Evolutionary conservation across 2,888 invertebrate species (phyloP).

Genomic region (Acrobasis consociella): DNA sequence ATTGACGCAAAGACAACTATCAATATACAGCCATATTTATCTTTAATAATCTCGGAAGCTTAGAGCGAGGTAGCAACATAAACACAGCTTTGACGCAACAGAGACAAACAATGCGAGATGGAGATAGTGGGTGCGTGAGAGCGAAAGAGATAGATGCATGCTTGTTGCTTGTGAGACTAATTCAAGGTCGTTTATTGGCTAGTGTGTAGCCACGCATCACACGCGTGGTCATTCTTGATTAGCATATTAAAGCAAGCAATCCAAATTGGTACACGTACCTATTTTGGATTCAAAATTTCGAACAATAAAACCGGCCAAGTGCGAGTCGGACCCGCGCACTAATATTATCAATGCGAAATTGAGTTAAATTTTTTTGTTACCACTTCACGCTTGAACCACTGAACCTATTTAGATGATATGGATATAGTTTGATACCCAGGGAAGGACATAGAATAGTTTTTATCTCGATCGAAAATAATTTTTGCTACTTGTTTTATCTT

Average conservation of each 20-base stretch:
- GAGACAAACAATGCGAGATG: neutral
- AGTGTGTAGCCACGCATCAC: neutral
- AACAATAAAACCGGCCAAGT: too few relatives aligned
- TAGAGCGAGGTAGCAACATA: neutral
- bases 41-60: slow-evolving; percentile 3
- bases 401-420: too few relatives aligned
- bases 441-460: too few relatives aligned
- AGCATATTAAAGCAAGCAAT: too few relatives aligned
- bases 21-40: neutral
- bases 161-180: neutral
- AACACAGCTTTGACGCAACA: neutral
- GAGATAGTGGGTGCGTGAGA: slow-evolving; percentile 1
- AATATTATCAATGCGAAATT: too few relatives aligned
- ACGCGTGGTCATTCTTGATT: neutral
- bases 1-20: neutral
- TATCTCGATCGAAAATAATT: too few relatives aligned
- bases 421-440: too few relatives aligned
- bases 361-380: too few relatives aligned
- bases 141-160: neutral
- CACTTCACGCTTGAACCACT: too few relatives aligned
- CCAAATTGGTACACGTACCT: neutral
- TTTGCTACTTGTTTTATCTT: too few relatives aligned
- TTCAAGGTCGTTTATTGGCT: slow-evolving; percentile 4
- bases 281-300: neutral
- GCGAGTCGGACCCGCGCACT: too few relatives aligned